A percentile compares a stretch with the other conserved stretches of the same genome.
Evolutionary conservation across 2,113 vertebrate genomes (phyloP).

Genomic region (Sciurus niger): DNA sequence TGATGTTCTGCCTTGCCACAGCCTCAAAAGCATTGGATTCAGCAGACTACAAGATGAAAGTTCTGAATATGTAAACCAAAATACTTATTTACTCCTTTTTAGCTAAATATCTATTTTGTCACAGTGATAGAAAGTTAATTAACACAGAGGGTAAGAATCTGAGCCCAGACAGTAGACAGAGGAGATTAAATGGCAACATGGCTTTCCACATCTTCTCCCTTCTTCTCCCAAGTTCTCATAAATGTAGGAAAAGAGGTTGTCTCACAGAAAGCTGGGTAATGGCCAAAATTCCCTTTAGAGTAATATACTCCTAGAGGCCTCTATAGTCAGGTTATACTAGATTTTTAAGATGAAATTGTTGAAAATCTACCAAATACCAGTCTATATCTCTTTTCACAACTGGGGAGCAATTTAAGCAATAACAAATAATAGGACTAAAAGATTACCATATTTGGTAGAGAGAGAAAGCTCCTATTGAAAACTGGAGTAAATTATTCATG

Average conservation of each 20-base stretch:
- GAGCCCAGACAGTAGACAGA: background rate
- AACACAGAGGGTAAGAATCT: too few relatives aligned
- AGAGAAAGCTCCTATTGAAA: slow-evolving; percentile 67
- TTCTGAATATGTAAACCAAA: background rate
- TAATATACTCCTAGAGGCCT: background rate
- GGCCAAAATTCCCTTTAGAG: background rate
- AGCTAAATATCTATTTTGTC: background rate
- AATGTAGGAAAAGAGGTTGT: background rate
- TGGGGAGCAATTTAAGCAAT: slow-evolving; percentile 39
- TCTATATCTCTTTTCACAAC: slow-evolving; percentile 11
- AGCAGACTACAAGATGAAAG: background rate
- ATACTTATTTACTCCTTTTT: background rate
- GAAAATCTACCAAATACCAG: background rate
- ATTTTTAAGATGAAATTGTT: slow-evolving; percentile 45
- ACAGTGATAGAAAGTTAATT: background rate
- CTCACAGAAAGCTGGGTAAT: background rate
- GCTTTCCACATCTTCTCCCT: background rate
- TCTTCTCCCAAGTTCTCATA: background rate
- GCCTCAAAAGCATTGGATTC: background rate
- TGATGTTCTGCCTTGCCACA: background rate
- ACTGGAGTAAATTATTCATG: background rate
- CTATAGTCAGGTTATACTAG: background rate
- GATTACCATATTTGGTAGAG: background rate
- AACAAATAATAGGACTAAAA: slow-evolving; percentile 63
- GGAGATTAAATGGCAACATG: background rate